Base-by-base conservation (phyloP, 2,888 invertebrate genomes). In the Cremastinae sp. region DNA sequence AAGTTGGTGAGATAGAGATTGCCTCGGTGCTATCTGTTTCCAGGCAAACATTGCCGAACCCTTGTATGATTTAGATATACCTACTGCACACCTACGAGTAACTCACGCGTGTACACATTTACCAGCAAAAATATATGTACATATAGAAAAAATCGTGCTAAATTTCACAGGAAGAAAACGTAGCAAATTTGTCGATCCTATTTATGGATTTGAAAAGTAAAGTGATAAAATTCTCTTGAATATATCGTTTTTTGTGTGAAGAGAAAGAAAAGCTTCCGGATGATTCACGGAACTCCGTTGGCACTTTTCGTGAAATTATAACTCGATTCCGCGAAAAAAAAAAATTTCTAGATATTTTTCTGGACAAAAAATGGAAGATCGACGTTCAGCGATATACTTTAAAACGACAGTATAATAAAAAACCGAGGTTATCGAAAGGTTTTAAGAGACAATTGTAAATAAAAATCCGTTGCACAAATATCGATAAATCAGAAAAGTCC, bases 11-110 rank as follows among this genome's bases (percentile, higher is more conserved):
- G 37, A 18, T 9, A 10, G 49, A 68, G 12, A 39, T 37, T 43
- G 35, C 59, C 22, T 37, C 65, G 56, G 18, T 68, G 64, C 70
- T 80, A 81, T 80, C 82, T 76, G 51, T 51, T 45, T 51, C 16
- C 64, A 58, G 53, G 72, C 78, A 85, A 85, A 85, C 77, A 83
- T 79, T 78, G 84, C 83, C 87, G 83, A 86, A 84, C 86, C 87
- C 81, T 83, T 87, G 86, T 87, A 83, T 85, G 80, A 75, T 76
- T 85, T 84, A 86, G 85, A 86, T 86, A 85, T 65, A 80, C 64
- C 65, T 37, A 56, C 74, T 70, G n/a, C 80, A 79, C 78, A 70
- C 28, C 28, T 28, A 28, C 28, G 28, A 28, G 28, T 3, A 2
- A 5, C 5, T 28, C 73, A 51, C 70, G 22, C 39, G 47, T 56